Conservation (phyloP, 1,140 invertebrate species). For the Drosophila guanche region DNA sequence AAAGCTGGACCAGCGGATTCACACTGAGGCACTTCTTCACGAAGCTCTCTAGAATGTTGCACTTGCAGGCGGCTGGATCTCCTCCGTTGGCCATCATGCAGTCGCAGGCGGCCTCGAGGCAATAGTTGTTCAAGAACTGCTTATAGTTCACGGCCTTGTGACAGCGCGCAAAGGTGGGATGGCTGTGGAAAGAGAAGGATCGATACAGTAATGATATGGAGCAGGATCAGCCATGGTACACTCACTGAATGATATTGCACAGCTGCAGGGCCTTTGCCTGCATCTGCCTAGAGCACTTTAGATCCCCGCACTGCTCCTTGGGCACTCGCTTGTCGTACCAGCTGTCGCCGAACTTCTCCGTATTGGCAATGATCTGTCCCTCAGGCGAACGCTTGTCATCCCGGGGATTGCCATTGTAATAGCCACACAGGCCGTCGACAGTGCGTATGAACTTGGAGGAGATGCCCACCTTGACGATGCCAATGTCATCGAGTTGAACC, state of each 20-base stretch:
- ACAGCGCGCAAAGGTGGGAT: slow-evolving; percentile 87
- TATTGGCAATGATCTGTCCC: slow-evolving; percentile 86
- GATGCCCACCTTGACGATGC: slow-evolving; percentile 89
- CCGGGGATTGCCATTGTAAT: slow-evolving; percentile 86
- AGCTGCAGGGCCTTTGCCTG: slow-evolving; percentile 87
- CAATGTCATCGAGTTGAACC: slow-evolving; percentile 88
- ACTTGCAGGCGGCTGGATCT: slow-evolving; percentile 86
- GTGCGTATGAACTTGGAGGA: slow-evolving; percentile 85
- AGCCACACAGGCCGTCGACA: slow-evolving; percentile 92
- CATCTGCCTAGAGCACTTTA: slow-evolving; percentile 85
- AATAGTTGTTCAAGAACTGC: slow-evolving; percentile 87
- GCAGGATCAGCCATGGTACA: slow-evolving; percentile 25
- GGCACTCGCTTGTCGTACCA: slow-evolving; percentile 87
- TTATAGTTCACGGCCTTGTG: slow-evolving; percentile 86
- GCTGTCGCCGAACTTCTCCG: slow-evolving; percentile 89
- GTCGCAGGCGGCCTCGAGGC: slow-evolving; percentile 89
- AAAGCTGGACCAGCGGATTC: slow-evolving; percentile 86
- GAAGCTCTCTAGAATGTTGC: slow-evolving; percentile 87
- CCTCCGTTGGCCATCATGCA: slow-evolving; percentile 85
- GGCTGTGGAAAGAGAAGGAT: slow-evolving; percentile 45
- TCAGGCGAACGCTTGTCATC: slow-evolving; percentile 90
- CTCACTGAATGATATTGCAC: slow-evolving; percentile 85
- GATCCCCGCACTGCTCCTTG: slow-evolving; percentile 85
- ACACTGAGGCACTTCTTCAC: slow-evolving; percentile 89
- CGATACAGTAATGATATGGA: background rate